phyloP scores from a whole-genome alignment of 1,140 invertebrate genomes.

The Eubasilissa regina region DNA sequence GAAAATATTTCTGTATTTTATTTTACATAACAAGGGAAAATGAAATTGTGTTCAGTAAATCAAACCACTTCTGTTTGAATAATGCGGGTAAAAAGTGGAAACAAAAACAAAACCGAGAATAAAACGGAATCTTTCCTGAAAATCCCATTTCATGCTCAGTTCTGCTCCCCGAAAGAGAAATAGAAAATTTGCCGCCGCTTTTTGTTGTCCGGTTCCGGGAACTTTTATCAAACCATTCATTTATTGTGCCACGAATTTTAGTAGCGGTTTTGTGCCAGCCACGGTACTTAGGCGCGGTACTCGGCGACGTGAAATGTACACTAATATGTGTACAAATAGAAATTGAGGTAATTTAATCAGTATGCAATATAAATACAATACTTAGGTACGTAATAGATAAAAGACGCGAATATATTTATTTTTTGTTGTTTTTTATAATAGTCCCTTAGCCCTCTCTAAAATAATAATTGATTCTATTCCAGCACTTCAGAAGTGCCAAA shows the following conservation, averaged over 20 bases:
- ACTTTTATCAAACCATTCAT: slow-evolving; percentile 17
- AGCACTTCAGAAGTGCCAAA: too few relatives aligned
- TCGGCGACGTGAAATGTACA: slow-evolving; percentile 19
- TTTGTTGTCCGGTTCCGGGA: slow-evolving; percentile 1
- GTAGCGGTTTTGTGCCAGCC: not conserved
- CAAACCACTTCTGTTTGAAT: not conserved
- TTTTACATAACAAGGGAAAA: too few relatives aligned
- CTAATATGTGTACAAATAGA: too few relatives aligned
- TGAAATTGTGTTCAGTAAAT: too few relatives aligned
- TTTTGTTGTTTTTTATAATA: too few relatives aligned
- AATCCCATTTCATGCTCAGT: slow-evolving; percentile 19
- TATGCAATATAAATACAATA: not conserved
- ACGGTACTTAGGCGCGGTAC: not conserved
- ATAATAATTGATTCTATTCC: too few relatives aligned
- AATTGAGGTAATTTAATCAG: not conserved
- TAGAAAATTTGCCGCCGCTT: not conserved
- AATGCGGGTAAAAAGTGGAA: not conserved
- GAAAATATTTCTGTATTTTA: too few relatives aligned
- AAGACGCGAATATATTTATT: too few relatives aligned
- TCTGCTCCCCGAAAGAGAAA: slow-evolving; percentile 20
- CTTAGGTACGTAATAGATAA: too few relatives aligned
- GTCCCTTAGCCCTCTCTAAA: too few relatives aligned
- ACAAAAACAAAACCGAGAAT: not conserved
- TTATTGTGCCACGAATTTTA: slow-evolving; percentile 21
- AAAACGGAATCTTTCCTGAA: slow-evolving; percentile 20